Evolutionary conservation across 2,797 vertebrate genomes (phyloP), one percentile per base, ranked within the genome.

Genomic region (Cheracebus regulus): DNA sequence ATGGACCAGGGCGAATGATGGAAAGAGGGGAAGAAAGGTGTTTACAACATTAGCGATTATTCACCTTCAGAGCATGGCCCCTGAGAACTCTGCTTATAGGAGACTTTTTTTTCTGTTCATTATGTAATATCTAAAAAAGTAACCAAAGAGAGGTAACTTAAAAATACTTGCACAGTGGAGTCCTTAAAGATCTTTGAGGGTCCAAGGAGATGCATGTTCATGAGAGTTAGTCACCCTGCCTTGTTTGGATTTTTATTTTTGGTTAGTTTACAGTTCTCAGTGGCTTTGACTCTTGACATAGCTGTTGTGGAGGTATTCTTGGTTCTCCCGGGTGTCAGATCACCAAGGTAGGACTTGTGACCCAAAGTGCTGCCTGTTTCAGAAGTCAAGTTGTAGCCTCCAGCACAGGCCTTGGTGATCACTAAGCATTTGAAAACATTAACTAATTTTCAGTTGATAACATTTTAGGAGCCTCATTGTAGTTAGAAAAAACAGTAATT

Each of bases 281-380:
- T 88, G 99, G 99, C 11, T 98, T 99, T 64, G 99, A 99, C 98
- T 99, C 99, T 0, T 96, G 88, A 88, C 99, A 99, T 85, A 99
- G 98, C 92, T 99, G 99, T 98, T 99, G 99, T 97, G 98, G 99
- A 97, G 99, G 98, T 93, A 98, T 98, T 22, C 98, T 99, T 97
- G 99, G 99, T 39, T 98, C 98, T 30, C 97, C 98, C 33, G 98
- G 99, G 90, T 99, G 99, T 97, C 99, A 99, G 96, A 98, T 98
- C 17, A 98, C 99, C 93, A 99, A 99, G 99, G 99, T 99, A 98
- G 52, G 80, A 88, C 58, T 57, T 4, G 52, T 95, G 28, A 58
- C 36, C 52, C 26, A 64, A 76, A 73, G n/a, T 4, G 4, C 52
- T 75, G 4, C 50, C 82, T 30, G 3, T 88, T 57, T 93, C 30